Evolutionary conservation across 2,797 vertebrate species (phyloP).

Genomic region (Sebastes paucispinis): DNA sequence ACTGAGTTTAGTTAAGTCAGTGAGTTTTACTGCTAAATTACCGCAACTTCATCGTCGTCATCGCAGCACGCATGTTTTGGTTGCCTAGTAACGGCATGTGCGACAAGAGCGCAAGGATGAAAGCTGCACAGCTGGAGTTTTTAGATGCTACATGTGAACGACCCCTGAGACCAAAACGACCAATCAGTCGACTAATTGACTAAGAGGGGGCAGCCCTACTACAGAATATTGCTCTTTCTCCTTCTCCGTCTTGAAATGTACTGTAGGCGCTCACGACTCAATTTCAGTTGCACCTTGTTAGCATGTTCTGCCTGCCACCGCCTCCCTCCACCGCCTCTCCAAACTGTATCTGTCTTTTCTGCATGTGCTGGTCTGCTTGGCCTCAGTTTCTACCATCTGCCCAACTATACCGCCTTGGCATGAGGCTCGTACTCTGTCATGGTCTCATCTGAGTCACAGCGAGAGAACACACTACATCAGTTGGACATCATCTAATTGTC

Average conservation of each 20-base stretch:
- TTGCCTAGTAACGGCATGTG: fast-evolving
- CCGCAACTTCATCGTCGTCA: no score
- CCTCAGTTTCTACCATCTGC: conserved; percentile 74
- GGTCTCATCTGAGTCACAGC: conserved; percentile 52
- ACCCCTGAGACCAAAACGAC: no score
- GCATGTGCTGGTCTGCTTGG: conserved; percentile 59
- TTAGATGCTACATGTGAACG: no score
- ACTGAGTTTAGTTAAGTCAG: no score
- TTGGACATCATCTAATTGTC: conserved; percentile 39
- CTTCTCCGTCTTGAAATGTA: conserved; percentile 1
- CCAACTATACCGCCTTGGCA: conserved; percentile 48
- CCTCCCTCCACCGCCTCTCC: conserved; percentile 16
- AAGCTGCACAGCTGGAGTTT: no score
- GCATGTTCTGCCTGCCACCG: conserved; percentile 41
- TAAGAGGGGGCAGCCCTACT: fast-evolving
- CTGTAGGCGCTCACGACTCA: conserved; percentile 10
- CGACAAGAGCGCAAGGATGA: no score
- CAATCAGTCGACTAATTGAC: no score
- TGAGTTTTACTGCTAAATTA: no score
- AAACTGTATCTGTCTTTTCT: conserved; percentile 25
- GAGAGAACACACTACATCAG: conserved; percentile 12
- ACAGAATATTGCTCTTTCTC: background rate
- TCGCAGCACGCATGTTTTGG: no score
- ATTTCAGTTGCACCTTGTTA: conserved; percentile 54
- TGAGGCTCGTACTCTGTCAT: conserved; percentile 23